Conservation (phyloP, 2,113 vertebrate species). For the Herpetotheres cachinnans region DNA sequence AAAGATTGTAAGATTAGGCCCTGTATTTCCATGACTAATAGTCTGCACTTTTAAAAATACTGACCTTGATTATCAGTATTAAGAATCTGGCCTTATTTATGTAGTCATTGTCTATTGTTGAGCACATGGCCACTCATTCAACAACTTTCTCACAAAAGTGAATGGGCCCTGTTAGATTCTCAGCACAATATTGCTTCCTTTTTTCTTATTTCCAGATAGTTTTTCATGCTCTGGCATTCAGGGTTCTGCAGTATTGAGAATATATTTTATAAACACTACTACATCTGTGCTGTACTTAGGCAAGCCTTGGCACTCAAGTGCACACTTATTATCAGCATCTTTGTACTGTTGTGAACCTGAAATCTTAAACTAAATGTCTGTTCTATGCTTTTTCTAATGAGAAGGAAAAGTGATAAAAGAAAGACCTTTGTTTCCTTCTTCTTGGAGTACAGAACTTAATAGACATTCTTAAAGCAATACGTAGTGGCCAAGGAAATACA, state of each 20-base stretch:
- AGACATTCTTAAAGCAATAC: not conserved
- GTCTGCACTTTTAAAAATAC: not conserved
- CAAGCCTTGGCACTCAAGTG: not conserved
- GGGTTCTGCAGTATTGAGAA: slow-evolving; percentile 2
- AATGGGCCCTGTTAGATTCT: not conserved
- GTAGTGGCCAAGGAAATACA: slow-evolving; percentile 32
- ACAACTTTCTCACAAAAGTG: not conserved
- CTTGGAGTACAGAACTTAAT: not conserved
- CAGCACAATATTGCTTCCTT: not conserved
- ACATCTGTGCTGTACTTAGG: not conserved
- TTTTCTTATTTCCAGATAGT: not conserved
- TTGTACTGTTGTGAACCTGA: not conserved
- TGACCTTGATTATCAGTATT: not conserved
- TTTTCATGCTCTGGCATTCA: slow-evolving; percentile 16
- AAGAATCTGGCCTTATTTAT: not conserved
- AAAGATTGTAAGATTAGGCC: not conserved
- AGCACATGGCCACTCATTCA: not conserved
- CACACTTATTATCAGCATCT: not conserved
- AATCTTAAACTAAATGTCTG: slow-evolving; percentile 12
- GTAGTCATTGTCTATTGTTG: not conserved
- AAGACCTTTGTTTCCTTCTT: not conserved
- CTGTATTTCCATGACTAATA: not conserved
- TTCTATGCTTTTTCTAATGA: slow-evolving; percentile 25
- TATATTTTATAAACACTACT: not conserved
- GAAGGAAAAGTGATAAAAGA: not conserved